Conservation (phyloP, 2,888 invertebrate genomes). For the Drosophila cognata region DNA sequence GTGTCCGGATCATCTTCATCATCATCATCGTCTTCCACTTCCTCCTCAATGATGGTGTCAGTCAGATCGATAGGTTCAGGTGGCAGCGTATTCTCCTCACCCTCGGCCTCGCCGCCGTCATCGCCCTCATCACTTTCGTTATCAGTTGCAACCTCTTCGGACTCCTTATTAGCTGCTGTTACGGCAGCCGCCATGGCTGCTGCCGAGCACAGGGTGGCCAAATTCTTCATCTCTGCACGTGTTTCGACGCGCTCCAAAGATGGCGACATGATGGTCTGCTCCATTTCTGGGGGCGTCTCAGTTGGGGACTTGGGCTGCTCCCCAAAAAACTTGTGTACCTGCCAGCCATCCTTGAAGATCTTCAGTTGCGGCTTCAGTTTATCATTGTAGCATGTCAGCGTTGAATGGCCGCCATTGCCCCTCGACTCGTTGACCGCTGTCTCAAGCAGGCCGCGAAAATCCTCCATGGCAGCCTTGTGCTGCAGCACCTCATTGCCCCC, state of each 20-base stretch:
- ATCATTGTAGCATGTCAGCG: slow-evolving; percentile 53
- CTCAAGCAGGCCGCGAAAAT: slow-evolving; percentile 68
- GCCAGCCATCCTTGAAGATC: slow-evolving; percentile 84
- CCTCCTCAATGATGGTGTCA: slow-evolving; percentile 63
- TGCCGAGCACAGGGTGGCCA: slow-evolving; percentile 81
- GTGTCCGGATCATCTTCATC: slow-evolving; percentile 76
- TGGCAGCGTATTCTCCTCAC: slow-evolving; percentile 70
- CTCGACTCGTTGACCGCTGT: slow-evolving; percentile 72
- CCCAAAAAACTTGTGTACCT: slow-evolving; percentile 83
- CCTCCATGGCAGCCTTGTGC: slow-evolving; percentile 66
- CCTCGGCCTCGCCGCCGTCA: slow-evolving; percentile 46
- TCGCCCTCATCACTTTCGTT: slow-evolving; percentile 57
- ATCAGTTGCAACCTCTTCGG: slow-evolving; percentile 49
- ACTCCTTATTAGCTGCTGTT: slow-evolving; percentile 57
- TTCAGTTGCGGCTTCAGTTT: slow-evolving; percentile 72
- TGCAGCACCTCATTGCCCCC: slow-evolving; percentile 40
- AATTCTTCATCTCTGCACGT: slow-evolving; percentile 81
- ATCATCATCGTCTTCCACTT: slow-evolving; percentile 70
- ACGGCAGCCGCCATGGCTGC: slow-evolving; percentile 80
- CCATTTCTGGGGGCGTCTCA: slow-evolving; percentile 83
- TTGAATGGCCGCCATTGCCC: slow-evolving; percentile 40
- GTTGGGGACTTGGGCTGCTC: slow-evolving; percentile 85
- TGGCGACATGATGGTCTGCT: slow-evolving; percentile 70
- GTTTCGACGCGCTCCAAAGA: slow-evolving; percentile 55
- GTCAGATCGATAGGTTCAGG: slow-evolving; percentile 69